These are phyloP conservation scores for Tokudaia tokunoshimensis DNA, from an alignment of 2,797 vertebrate genomes.

Conservation along the genomic window DNA sequence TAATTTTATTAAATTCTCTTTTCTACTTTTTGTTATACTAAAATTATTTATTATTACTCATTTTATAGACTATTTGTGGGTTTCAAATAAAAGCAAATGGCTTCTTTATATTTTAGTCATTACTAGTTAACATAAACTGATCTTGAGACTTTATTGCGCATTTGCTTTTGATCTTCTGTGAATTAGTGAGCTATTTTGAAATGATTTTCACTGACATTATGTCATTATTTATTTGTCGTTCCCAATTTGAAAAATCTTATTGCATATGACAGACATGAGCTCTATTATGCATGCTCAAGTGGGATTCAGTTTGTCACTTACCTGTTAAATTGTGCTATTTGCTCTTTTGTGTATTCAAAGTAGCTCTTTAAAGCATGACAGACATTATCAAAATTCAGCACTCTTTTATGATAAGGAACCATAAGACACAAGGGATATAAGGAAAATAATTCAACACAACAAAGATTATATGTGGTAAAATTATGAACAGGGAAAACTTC, in stretches of 20 bases:
- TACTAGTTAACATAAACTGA: background rate
- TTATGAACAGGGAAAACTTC: background rate
- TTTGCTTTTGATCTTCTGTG: constrained; percentile 42
- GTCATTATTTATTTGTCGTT: constrained; percentile 29
- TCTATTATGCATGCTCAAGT: background rate
- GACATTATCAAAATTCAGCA: background rate
- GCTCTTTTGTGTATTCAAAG: background rate
- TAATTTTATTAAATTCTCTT: constrained; percentile 35
- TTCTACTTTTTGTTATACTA: constrained; percentile 7
- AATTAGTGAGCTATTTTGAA: background rate
- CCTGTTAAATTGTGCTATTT: constrained; percentile 1
- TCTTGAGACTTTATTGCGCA: constrained; percentile 18
- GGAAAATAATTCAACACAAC: background rate
- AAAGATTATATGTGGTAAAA: background rate
- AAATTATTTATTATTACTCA: constrained; percentile 43
- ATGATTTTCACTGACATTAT: constrained; percentile 20
- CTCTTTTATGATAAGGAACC: background rate
- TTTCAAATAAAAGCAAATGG: constrained; percentile 1
- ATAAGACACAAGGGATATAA: background rate
- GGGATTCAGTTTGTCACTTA: constrained; percentile 1
- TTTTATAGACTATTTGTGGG: constrained; percentile 4
- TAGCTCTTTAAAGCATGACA: background rate
- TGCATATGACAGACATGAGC: background rate
- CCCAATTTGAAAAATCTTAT: constrained; percentile 43
- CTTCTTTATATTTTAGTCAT: constrained; percentile 46